phyloP scores from a whole-genome alignment of 2,888 invertebrate genomes.

The Polylopha cassiicola region DNA sequence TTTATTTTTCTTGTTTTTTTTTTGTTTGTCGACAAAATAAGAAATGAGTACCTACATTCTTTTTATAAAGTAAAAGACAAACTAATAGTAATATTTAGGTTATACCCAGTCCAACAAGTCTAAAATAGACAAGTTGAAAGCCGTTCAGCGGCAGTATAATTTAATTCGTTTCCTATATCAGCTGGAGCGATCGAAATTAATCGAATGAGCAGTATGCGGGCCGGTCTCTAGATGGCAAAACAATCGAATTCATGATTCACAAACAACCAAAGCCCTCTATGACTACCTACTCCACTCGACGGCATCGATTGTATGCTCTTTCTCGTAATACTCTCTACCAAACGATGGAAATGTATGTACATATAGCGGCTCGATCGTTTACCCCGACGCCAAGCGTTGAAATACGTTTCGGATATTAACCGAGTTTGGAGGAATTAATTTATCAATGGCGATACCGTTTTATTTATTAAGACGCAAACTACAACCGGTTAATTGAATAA shows the following conservation, averaged over 20 bases:
- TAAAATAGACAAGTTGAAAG: background rate
- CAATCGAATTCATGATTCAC: slow-evolving; percentile 44
- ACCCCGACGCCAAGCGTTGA: slow-evolving; percentile 13
- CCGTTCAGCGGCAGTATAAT: background rate
- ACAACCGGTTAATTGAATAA: no score
- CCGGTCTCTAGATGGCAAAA: slow-evolving; percentile 33
- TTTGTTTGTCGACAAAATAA: no score
- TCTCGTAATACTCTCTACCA: slow-evolving; percentile 26
- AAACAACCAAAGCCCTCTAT: slow-evolving; percentile 21
- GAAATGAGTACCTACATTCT: no score
- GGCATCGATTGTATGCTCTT: slow-evolving; percentile 33
- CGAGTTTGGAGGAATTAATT: slow-evolving; percentile 8
- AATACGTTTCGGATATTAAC: slow-evolving; percentile 5
- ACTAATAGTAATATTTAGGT: background rate
- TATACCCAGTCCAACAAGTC: background rate
- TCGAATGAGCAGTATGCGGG: slow-evolving; percentile 32
- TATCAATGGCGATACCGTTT: no score
- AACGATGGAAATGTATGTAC: slow-evolving; percentile 6
- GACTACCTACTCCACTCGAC: slow-evolving; percentile 20
- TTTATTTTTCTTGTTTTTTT: no score
- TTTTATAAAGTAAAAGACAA: background rate
- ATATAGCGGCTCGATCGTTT: slow-evolving; percentile 13
- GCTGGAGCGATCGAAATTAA: slow-evolving; percentile 34
- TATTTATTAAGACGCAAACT: no score
- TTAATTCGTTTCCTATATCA: slow-evolving; percentile 11